These are phyloP conservation scores for Drosophila subobscura DNA, from an alignment of 1,140 invertebrate genomes.

Conservation along the genomic window DNA sequence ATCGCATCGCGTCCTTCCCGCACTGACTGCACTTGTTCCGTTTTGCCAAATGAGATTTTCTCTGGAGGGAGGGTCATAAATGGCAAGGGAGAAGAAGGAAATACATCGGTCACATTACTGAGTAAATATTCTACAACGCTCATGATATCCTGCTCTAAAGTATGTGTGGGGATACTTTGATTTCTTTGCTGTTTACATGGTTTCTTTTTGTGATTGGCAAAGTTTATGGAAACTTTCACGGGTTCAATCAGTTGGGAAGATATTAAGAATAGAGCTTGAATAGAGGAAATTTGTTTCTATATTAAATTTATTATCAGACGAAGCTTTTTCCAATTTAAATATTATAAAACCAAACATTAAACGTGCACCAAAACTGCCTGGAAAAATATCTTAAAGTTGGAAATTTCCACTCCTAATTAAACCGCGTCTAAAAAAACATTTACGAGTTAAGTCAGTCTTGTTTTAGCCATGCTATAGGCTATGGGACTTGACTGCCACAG, in stretches of 20 bases:
- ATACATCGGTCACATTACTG: conserved; percentile 44
- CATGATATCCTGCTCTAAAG: conserved; percentile 27
- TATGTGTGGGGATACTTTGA: conserved; percentile 12
- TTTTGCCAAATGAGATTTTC: conserved; percentile 84
- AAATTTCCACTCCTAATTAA: no score
- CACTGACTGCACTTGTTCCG: conserved; percentile 83
- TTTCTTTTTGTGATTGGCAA: conserved; percentile 40
- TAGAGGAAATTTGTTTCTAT: no score
- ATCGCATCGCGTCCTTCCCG: conserved; percentile 84
- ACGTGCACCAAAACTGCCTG: no score
- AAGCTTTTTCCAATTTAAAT: no score
- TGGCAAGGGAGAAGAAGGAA: conserved; percentile 22
- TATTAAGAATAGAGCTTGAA: no score
- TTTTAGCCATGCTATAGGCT: no score
- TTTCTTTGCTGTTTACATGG: conserved; percentile 41
- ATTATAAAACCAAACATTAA: no score
- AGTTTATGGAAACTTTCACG: conserved; percentile 28
- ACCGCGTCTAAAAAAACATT: no score
- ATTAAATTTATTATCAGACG: no score
- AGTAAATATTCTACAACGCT: conserved; percentile 35
- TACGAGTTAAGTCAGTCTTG: no score
- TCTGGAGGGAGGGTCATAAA: conserved; percentile 65
- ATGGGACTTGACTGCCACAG: no score
- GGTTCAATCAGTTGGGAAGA: conserved; percentile 2
- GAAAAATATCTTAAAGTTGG: no score